Evolutionary conservation across 1,140 invertebrate species (phyloP), one percentile per base, ranked within the genome.

Genomic region (Hyles euphorbiae): DNA sequence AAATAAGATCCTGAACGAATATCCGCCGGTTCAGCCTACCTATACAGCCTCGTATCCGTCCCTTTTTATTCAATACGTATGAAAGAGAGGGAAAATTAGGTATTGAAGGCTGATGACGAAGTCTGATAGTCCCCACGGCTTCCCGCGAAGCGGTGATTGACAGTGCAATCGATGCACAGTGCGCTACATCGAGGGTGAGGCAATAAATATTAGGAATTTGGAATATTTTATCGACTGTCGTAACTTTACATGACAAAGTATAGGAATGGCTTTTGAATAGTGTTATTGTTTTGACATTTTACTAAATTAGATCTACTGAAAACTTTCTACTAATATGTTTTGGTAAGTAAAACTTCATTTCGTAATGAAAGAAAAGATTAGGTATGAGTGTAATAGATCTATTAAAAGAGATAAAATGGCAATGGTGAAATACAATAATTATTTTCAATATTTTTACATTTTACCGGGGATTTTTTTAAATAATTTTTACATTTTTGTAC

Each of bases 1-100:
- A 81, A 84, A 84, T 77, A 76, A 70, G 73, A 76, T 83, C 80
- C 78, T 73, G 70, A 67, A 75, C 70, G 71, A 81, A 84, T 79
- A 79, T 83, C 74, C 76, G 61, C 66, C 63, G 68, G 70, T 72
- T 76, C 66, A 78, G 69, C 72, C 65, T 56, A 53, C 36, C 4
- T 40, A 69, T 72, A 74, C 66, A 78, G 69, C 72, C 65, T 55
- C 49, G 43, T 61, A 45, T 47, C 44, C 47, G 10, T 81, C 70
- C 61, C 67, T 68, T 50, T 73, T 63, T 51, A 45, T 12, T 11
- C 57, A 6, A 9, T 12, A 45, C 10, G 33, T 43, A 56, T 44
- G 65, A 53, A 65, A 69, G 53, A 6, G 61, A 58, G 63, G 43
- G 34, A 11, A 60, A 32, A 62, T 36, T 36, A 60, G 34, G 11